Base-by-base conservation (phyloP, 37 sponge, comb jelly and placozoan species). In the Ianthella basta region DNA sequence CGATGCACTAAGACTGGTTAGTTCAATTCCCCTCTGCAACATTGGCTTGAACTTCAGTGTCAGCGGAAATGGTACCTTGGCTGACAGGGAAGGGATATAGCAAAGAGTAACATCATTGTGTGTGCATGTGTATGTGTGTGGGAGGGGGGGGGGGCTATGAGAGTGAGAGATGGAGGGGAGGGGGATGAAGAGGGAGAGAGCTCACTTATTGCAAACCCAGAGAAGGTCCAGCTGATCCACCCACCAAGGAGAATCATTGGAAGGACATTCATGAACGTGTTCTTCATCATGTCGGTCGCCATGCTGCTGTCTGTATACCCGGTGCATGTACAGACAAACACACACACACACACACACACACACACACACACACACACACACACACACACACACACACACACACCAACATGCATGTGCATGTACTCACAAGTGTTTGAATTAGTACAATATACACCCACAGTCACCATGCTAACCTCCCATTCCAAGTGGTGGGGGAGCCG, bases 171-270 rank as follows among this genome's bases (percentile, higher is more conserved):
- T 39, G 50, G 3, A 8, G 78, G 78, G 38, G 29, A 24, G 44
- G 29, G 29, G 30, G 8, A 64, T 19, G 35, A 34, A 36, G 33
- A 16, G 33, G 20, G 33, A n/a, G n/a, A n/a, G n/a, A n/a, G n/a
- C n/a, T 91, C 61, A 90, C 95, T 99, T 27, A 93, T 88, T 0
- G 97, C 91, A 85, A 98, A 98, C 0, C 99, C 99, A 85, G 99
- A 90, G 89, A 98, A 98, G 35, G 95, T 94, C 93, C 93, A 92
- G 79, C 91, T 97, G 79, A 99, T 99, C 97, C 99, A 99, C 15
- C 99, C 97, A 39, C 99, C 99, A 72, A 99, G 91, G 55, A 97
- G 82, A 35, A 99, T 90, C 99, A 99, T 99, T 8, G 99, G 99
- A 19, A 99, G 82, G 35, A 97, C 89, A 74, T 99, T 96, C 21